Conservation (phyloP, 35 echinoderm and acorn worm species). For the Apostichopus japonicus region DNA sequence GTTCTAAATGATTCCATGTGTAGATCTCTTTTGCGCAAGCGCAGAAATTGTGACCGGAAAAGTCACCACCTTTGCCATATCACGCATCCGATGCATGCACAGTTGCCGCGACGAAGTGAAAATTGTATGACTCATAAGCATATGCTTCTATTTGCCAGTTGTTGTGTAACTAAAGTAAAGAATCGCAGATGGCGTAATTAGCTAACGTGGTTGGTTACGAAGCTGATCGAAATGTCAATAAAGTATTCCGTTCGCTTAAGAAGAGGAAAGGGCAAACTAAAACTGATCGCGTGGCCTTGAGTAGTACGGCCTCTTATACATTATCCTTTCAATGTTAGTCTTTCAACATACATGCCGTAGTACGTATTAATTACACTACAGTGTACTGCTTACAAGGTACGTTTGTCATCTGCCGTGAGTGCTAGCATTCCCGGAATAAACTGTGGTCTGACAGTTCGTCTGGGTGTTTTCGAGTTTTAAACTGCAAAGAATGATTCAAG, state of each 20-base stretch:
- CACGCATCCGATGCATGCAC: background rate
- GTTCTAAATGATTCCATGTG: constrained; percentile 41
- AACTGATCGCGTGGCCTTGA: background rate
- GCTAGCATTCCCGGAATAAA: no score
- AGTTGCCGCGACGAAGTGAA: background rate
- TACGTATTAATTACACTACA: no score
- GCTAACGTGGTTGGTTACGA: background rate
- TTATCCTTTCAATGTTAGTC: no score
- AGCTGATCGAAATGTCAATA: background rate
- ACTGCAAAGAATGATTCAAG: no score
- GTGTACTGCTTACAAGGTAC: no score
- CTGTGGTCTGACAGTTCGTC: no score
- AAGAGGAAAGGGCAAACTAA: background rate
- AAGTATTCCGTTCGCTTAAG: background rate
- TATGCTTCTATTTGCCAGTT: background rate
- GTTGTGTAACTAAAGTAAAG: background rate
- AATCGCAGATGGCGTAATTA: background rate
- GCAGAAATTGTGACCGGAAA: constrained; percentile 13
- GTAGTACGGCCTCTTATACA: no score
- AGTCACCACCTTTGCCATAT: constrained; percentile 20
- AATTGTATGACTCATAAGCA: constrained; percentile 6
- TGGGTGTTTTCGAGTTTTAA: no score
- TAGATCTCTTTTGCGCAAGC: background rate
- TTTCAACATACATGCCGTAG: no score
- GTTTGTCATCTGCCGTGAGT: no score